phyloP scores from a whole-genome alignment of 2,888 invertebrate species.

The Drosophila cyrtoloma region DNA sequence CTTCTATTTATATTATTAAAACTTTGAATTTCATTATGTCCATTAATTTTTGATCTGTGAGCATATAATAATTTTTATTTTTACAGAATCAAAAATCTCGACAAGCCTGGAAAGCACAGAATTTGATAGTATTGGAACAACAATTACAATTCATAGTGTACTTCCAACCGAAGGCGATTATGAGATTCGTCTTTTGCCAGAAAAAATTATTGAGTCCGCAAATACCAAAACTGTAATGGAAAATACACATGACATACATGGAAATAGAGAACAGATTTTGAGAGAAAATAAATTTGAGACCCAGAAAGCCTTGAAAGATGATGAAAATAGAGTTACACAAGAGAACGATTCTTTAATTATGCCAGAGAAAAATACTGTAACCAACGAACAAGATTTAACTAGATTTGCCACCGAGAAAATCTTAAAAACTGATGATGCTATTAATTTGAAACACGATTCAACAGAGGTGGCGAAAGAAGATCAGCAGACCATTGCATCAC shows the following conservation, averaged over 20 bases:
- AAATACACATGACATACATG: neutral
- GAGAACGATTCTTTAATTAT: neutral
- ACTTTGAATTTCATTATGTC: neutral
- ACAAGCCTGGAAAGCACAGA: neutral
- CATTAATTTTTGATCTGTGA: neutral
- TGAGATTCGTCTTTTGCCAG: constrained; percentile 11
- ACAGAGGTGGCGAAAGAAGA: neutral
- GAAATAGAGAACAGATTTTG: neutral
- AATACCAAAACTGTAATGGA: neutral
- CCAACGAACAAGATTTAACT: neutral
- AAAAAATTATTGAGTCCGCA: neutral
- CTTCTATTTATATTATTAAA: neutral
- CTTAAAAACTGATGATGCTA: neutral
- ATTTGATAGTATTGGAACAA: constrained; percentile 11
- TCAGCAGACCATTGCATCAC: neutral
- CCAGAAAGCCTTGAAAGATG: neutral
- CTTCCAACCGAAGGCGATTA: constrained; percentile 38
- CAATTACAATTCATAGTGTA: constrained; percentile 33
- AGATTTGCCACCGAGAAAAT: neutral
- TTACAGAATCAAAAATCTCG: constrained; percentile 5
- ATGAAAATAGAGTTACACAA: neutral
- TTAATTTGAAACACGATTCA: neutral
- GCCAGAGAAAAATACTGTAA: neutral
- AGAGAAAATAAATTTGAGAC: neutral
- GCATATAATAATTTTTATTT: neutral